phyloP scores from a whole-genome alignment of 2,888 invertebrate genomes.

The Lasioglossum figueresi region DNA sequence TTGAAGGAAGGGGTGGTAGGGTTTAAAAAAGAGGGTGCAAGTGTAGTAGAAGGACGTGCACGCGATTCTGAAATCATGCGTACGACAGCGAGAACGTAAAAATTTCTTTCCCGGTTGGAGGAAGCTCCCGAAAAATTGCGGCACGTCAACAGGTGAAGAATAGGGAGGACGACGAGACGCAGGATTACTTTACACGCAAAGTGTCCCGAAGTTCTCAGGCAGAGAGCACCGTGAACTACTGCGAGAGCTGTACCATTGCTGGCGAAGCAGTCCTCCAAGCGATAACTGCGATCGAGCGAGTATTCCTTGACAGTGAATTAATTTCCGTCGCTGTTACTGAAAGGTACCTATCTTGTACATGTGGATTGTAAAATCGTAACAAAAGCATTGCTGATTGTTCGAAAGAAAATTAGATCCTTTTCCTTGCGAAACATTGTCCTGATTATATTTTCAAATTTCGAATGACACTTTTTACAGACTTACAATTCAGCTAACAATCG shows the following conservation, averaged over 20 bases:
- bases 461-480: too few relatives aligned
- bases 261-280: conserved; percentile 54
- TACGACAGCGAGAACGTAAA: conserved; percentile 22
- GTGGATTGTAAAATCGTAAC: background rate
- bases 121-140: conserved; percentile 39
- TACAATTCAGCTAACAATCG: too few relatives aligned
- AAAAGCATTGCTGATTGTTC: background rate
- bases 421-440: background rate
- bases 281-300: conserved; percentile 67
- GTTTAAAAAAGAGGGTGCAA: background rate
- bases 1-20: too few relatives aligned
- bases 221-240: conserved; percentile 44
- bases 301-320: conserved; percentile 69
- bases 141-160: conserved; percentile 53
- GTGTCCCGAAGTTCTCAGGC: conserved; percentile 56
- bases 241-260: conserved; percentile 65
- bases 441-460: too few relatives aligned
- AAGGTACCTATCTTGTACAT: conserved; percentile 48
- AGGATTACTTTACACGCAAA: conserved; percentile 14
- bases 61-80: conserved; percentile 1
- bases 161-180: conserved; percentile 4
- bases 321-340: conserved; percentile 58
- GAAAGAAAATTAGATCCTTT: background rate
- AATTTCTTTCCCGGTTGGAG: conserved; percentile 24
- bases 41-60: background rate